These are phyloP conservation scores for Drosophila villosipedis DNA, from an alignment of 2,888 invertebrate genomes.

Conservation along the genomic window DNA sequence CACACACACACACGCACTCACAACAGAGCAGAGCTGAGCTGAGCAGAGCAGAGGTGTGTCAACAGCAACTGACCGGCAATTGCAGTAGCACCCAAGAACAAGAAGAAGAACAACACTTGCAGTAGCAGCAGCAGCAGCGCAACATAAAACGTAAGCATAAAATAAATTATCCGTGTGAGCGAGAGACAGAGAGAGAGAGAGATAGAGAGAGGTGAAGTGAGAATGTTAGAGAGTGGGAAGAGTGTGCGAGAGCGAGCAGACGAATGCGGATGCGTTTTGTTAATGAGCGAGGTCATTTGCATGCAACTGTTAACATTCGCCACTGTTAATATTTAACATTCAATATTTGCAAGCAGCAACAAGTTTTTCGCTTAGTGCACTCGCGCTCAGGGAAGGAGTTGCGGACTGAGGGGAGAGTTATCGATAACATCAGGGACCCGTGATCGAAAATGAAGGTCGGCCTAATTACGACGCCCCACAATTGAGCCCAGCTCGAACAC, in stretches of 20 bases:
- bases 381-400: not conserved
- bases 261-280: conserved; percentile 31
- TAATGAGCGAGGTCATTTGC: conserved; percentile 10
- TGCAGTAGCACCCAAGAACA: conserved; percentile 40
- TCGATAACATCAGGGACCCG: conserved; percentile 45
- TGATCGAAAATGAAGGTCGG: conserved; percentile 55
- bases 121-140: conserved; percentile 4
- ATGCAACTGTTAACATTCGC: conserved; percentile 21
- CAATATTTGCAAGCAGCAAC: conserved; percentile 13
- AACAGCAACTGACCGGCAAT: conserved; percentile 52
- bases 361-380: conserved; percentile 12
- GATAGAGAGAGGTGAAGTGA: not conserved
- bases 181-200: not conserved
- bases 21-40: not conserved
- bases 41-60: conserved; percentile 31
- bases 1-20: conserved; percentile 29
- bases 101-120: conserved; percentile 25
- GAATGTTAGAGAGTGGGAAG: conserved; percentile 3
- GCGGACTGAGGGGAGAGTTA: not conserved
- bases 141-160: conserved; percentile 48
- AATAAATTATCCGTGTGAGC: conserved; percentile 7
- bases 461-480: conserved; percentile 28
- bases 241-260: not conserved
- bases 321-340: conserved; percentile 24
- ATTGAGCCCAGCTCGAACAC: conserved; percentile 1